Evolutionary conservation across 2,797 vertebrate genomes (phyloP), one percentile per base, ranked within the genome.

Genomic region (Myotis findleyi): DNA sequence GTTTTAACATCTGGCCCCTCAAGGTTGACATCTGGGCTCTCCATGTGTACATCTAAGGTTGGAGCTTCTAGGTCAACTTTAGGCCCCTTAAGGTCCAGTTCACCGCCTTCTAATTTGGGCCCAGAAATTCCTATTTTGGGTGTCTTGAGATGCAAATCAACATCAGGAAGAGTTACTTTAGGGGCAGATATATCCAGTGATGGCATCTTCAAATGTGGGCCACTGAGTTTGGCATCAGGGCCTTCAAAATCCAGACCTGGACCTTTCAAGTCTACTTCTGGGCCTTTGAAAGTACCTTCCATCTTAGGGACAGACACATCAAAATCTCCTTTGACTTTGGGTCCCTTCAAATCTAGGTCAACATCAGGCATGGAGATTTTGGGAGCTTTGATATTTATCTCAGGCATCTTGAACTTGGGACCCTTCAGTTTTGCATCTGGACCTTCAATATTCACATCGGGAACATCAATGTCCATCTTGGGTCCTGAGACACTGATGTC

Each of bases 311-410:
- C 4, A 3, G 98, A 97, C 33, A 97, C 47, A 36, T 98, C 97
- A 1, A 98, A 1, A 8, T 98, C 98, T 6, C 95, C 98, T 83
- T 98, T 98, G 0, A 94, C 0, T 77, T 97, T 98, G 3, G 98
- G 97, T 3, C 98, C 98, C 96, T 98, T 98, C 88, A 98, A 91
- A n/a, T 92, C 98, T 53, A 99, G 5, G 72, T 98, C 99, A n/a
- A 98, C 97, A 92, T 99, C 98, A 0, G 99, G 98, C 98, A 97
- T 97, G 73, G 96, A 95, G 27, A 97, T 95, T 66, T 98, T 97
- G 5, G 97, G 96, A 0, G 96, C 87, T 41, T 97, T 97, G 49
- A 97, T 97, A 73, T 98, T 68, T 97, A 97, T 93, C 7, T 98
- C 84, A 13, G 94, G 97, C 96, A 98, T 98, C 82, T 95, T 97